Base-by-base conservation (phyloP, 2,113 vertebrate species). In the Malurus melanocephalus region DNA sequence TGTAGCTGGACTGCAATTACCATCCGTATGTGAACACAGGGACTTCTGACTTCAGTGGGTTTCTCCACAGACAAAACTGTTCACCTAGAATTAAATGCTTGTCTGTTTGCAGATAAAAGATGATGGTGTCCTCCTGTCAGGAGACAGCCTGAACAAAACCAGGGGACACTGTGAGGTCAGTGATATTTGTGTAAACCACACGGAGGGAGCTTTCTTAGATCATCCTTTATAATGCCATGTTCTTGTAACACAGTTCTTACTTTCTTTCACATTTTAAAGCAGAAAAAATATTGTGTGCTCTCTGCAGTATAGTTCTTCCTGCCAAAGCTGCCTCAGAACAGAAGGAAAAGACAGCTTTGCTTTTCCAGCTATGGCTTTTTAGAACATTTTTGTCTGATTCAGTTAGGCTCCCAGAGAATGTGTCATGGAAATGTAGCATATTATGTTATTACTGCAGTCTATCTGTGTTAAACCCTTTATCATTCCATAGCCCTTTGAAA, bases 261-360 rank as follows among this genome's bases (percentile, higher is more conserved):
- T 51, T 45, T 80, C 38, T 69, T 83, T 53, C 38, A 27, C 28
- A 43, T 81, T 57, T 86, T 65, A 88, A 93, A 93, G 11, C 48
- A 79, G 38, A 81, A 75, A 77, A 90, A 56, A 69, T 73, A 22
- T n/a, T 75, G 23, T 76, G 55, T 79, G 45, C 62, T 65, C 69
- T 79, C 60, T 76, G 80, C 69, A 91, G 40, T 57, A 19, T 71
- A 61, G 40, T 43, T 52, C 64, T 87, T 82, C 55, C 78, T 94
- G 85, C 76, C 81, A 82, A 87, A 87, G 64, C 40, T 89, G 76
- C 66, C 60, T 92, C 3, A 3, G 68, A 95, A 77, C 64, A 92
- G 87, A 94, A 92, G 81, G 51, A 87, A 85, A 80, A 89, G 79
- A 53, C 42, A 91, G 73, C 38, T 91, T 80, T 83, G 42, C 68